phyloP scores from a whole-genome alignment of 1,140 invertebrate genomes.

The Homarus americanus region DNA sequence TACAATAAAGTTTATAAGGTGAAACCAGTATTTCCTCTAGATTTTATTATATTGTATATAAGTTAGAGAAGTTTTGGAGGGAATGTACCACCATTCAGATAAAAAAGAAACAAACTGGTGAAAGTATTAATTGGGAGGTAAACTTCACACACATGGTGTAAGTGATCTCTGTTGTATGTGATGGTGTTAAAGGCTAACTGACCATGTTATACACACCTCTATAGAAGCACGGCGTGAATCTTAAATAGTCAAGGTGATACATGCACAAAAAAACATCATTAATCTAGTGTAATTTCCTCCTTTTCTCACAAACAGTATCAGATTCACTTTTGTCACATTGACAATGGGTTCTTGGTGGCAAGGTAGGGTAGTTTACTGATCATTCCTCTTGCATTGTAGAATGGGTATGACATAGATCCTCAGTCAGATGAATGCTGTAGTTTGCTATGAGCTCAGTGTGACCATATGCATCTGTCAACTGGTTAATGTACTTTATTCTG shows the following conservation, averaged over 20 bases:
- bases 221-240: slow-evolving; percentile 1
- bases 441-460: background rate
- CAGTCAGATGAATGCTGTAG: background rate
- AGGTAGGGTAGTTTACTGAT: slow-evolving; percentile 30
- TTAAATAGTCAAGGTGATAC: slow-evolving; percentile 24
- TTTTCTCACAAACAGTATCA: background rate
- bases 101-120: slow-evolving; percentile 25
- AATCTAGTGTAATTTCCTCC: background rate
- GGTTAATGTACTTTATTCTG: background rate
- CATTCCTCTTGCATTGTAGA: slow-evolving; percentile 13
- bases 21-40: slow-evolving; percentile 22
- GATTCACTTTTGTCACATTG: background rate
- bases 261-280: slow-evolving; percentile 22
- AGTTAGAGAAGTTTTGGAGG: slow-evolving; percentile 18
- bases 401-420: background rate
- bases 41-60: slow-evolving; percentile 20
- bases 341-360: background rate
- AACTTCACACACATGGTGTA: slow-evolving; percentile 13
- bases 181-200: slow-evolving; percentile 60
- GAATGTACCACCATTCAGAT: slow-evolving; percentile 1
- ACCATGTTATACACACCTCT: slow-evolving; percentile 5
- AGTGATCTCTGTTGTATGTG: slow-evolving; percentile 48
- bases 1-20: slow-evolving; percentile 17
- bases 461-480: background rate
- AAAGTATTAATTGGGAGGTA: slow-evolving; percentile 60